Conservation (phyloP, 2,113 vertebrate species). For the Chionodraco myersi region DNA sequence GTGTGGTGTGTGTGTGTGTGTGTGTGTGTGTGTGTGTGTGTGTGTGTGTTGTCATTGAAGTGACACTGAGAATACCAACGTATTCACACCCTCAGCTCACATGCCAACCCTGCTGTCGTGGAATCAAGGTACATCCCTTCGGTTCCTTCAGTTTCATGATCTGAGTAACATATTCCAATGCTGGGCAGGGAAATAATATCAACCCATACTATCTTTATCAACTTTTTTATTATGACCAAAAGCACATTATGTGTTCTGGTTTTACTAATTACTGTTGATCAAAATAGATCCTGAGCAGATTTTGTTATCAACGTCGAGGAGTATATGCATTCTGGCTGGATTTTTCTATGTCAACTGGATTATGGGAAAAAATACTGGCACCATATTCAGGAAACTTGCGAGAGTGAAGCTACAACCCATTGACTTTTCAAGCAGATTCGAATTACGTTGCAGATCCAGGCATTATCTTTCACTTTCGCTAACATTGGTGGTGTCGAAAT, state of each 20-base stretch:
- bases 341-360: too few species aligned
- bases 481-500: too few species aligned
- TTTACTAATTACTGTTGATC: not conserved
- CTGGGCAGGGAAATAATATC: not conserved
- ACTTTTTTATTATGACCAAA: not conserved
- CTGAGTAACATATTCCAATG: not conserved
- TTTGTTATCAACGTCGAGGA: too few species aligned
- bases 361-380: too few species aligned
- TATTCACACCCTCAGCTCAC: conserved; percentile 47
- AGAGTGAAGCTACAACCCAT: too few species aligned
- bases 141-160: not conserved
- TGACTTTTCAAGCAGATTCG: too few species aligned
- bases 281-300: not conserved
- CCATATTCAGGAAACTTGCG: too few species aligned
- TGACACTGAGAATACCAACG: conserved; percentile 42
- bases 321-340: too few species aligned
- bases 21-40: too few species aligned
- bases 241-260: too few species aligned
- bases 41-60: conserved; percentile 41
- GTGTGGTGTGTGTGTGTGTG: not conserved
- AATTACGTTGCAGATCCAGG: too few species aligned
- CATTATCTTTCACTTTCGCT: too few species aligned
- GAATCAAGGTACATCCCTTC: conserved; percentile 5
- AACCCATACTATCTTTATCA: not conserved
- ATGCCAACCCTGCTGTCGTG: conserved; percentile 29